Evolutionary conservation across 2,888 invertebrate genomes (phyloP).

Genomic region (Leptopilina drosophilae): DNA sequence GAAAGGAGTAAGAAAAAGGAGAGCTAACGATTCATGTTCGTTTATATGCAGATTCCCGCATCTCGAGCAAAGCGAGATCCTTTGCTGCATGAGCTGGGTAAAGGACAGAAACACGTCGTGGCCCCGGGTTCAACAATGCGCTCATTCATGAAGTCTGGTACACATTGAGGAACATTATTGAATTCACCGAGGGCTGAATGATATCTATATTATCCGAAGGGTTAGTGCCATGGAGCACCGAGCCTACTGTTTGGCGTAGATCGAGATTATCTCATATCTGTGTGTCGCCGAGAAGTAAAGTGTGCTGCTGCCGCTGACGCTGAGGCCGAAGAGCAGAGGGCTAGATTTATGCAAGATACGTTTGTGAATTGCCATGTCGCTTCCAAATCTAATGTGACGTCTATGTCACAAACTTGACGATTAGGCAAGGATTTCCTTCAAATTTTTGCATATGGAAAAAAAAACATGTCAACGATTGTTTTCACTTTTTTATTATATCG

Average conservation of each 20-base stretch:
- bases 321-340: constrained; percentile 55
- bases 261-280: constrained; percentile 74
- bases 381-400: constrained; percentile 76
- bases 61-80: constrained; percentile 42
- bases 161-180: constrained; percentile 70
- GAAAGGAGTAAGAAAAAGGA: constrained; percentile 44
- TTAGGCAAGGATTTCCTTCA: background rate
- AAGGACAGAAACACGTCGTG: constrained; percentile 21
- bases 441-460: background rate
- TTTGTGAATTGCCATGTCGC: constrained; percentile 66
- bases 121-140: constrained; percentile 63
- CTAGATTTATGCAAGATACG: constrained; percentile 66
- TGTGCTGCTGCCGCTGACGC: constrained; percentile 49
- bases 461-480: background rate
- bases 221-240: constrained; percentile 61
- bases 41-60: constrained; percentile 57
- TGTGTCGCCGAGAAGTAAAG: constrained; percentile 74
- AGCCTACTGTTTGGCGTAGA: constrained; percentile 74
- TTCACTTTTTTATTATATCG: background rate
- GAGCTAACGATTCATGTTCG: constrained; percentile 42
- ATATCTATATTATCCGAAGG: constrained; percentile 75
- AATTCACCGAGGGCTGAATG: constrained; percentile 72
- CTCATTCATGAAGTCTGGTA: constrained; percentile 65
- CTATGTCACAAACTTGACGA: constrained; percentile 71
- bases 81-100: background rate